These are phyloP conservation scores for Tetranychus cinnabarinus DNA, from an alignment of 1,140 invertebrate genomes.

Conservation along the genomic window DNA sequence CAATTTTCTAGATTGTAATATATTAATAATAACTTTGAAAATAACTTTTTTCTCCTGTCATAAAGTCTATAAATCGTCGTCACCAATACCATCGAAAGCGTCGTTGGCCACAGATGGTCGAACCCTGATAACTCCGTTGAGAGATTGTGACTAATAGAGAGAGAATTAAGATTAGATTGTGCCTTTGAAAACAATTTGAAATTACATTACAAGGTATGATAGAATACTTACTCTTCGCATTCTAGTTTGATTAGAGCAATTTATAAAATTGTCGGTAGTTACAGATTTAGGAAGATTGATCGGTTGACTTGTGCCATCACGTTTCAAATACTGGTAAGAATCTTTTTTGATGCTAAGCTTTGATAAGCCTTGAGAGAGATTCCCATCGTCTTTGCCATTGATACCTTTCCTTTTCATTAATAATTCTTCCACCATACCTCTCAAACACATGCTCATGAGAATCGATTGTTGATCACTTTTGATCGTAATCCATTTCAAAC, in stretches of 20 bases:
- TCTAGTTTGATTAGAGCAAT: neutral
- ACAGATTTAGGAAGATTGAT: conserved; percentile 6
- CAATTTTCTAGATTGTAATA: too few relatives aligned
- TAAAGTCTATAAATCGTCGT: conserved; percentile 45
- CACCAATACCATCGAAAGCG: conserved; percentile 68
- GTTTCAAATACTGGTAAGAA: conserved; percentile 20
- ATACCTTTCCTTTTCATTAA: conserved; percentile 46
- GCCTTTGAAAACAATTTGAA: neutral
- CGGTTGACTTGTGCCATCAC: conserved; percentile 23
- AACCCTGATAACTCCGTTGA: conserved; percentile 16
- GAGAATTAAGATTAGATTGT: neutral
- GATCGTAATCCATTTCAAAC: conserved; percentile 73
- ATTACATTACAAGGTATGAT: neutral
- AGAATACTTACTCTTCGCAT: neutral
- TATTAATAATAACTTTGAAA: too few relatives aligned
- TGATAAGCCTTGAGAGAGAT: conserved; percentile 7
- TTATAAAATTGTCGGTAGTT: conserved; percentile 5
- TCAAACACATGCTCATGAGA: conserved; percentile 76
- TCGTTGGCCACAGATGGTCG: conserved; percentile 45
- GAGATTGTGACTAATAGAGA: conserved; percentile 2
- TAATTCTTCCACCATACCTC: conserved; percentile 82
- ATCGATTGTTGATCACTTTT: conserved; percentile 72
- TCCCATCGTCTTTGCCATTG: conserved; percentile 1
- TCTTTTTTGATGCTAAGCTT: conserved; percentile 5
- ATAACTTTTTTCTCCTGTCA: too few relatives aligned